These are phyloP conservation scores for Steinernema khuongi DNA, from an alignment of 1,140 invertebrate genomes.

Conservation along the genomic window DNA sequence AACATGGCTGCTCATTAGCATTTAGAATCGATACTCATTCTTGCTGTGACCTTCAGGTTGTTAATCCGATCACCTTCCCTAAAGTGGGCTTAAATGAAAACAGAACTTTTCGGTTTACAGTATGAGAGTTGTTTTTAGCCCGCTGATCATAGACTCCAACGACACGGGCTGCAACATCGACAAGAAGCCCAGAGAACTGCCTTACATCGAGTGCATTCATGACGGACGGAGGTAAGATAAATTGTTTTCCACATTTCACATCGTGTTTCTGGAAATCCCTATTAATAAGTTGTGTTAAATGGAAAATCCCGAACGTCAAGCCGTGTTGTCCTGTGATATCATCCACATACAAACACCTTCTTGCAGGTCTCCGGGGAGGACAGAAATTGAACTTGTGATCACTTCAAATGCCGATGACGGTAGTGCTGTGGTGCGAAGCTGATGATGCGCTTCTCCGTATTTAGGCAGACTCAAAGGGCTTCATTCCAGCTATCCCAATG, in stretches of 20 bases:
- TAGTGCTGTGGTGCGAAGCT: neutral
- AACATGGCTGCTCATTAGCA: too few relatives aligned
- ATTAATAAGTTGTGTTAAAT: too few relatives aligned
- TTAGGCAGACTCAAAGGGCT: neutral
- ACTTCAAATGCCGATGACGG: neutral
- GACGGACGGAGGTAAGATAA: neutral
- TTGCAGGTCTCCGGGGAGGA: neutral
- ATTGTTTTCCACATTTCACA: too few relatives aligned
- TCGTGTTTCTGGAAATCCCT: too few relatives aligned
- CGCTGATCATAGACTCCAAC: neutral
- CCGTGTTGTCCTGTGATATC: too few relatives aligned
- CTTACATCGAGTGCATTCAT: neutral
- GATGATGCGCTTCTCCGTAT: neutral
- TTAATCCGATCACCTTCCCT: too few relatives aligned
- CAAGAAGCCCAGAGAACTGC: conserved; percentile 7
- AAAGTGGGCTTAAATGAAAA: too few relatives aligned
- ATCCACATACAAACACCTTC: too few relatives aligned
- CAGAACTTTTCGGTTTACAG: too few relatives aligned
- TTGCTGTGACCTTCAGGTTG: too few relatives aligned
- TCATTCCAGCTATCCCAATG: neutral
- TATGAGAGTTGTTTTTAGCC: neutral
- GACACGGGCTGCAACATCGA: neutral
- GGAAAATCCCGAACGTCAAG: too few relatives aligned
- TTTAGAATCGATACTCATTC: too few relatives aligned
- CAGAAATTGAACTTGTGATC: neutral